phyloP scores from a whole-genome alignment of 2,888 invertebrate genomes.

The Pseudococcus viburni region DNA sequence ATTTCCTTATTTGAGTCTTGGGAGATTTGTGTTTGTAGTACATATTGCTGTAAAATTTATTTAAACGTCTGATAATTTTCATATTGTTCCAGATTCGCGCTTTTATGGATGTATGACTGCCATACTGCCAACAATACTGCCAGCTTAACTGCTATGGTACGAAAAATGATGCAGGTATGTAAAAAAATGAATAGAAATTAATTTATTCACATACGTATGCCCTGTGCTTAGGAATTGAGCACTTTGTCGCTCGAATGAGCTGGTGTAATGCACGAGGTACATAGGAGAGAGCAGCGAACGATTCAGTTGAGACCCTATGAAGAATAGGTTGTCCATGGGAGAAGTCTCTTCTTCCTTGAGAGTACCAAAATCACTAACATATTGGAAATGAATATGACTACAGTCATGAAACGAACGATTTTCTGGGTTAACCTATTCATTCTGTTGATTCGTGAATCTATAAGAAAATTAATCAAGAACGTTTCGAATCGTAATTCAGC shows the following conservation, averaged over 20 bases:
- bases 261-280: background rate
- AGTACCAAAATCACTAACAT: no score
- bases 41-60: no score
- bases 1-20: no score
- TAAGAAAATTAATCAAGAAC: no score
- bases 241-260: background rate
- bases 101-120: slow-evolving; percentile 70
- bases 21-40: no score
- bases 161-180: slow-evolving; percentile 89
- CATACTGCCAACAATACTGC: slow-evolving; percentile 94
- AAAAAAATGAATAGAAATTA: slow-evolving; percentile 90
- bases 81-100: background rate
- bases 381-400: no score
- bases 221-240: background rate
- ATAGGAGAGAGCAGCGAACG: background rate
- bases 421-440: no score
- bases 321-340: background rate
- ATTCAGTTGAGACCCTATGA: background rate
- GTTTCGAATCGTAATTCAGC: no score
- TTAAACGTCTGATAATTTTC: no score
- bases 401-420: no score
- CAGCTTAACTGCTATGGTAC: slow-evolving; percentile 91
- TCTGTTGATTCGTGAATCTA: no score
- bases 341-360: background rate
- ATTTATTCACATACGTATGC: slow-evolving; percentile 72